Percentiles rank a stretch among this genome's conserved stretches.
Evolutionary conservation across 1,140 invertebrate species (phyloP).

Genomic region (Monomorium pharaonis): DNA sequence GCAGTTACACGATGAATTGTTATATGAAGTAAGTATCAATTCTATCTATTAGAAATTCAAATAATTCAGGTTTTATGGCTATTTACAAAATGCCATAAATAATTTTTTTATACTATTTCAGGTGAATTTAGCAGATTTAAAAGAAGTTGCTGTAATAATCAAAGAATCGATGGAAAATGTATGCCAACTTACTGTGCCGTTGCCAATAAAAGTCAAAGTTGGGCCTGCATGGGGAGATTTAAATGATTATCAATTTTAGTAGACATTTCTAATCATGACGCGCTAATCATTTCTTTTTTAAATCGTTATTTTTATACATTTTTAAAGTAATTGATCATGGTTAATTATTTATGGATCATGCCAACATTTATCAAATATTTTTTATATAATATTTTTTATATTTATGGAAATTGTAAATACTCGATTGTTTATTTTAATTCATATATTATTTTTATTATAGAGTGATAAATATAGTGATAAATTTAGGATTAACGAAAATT

Average conservation of each 20-base stretch:
- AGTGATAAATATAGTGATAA: neutral
- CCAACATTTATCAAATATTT: conserved; percentile 17
- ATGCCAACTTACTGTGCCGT: conserved; percentile 89
- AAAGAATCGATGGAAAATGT: conserved; percentile 93
- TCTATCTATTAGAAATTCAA: neutral
- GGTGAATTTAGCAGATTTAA: conserved; percentile 85
- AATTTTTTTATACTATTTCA: conserved; percentile 59
- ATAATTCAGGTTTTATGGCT: neutral
- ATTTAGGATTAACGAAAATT: conserved; percentile 10
- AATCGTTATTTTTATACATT: conserved; percentile 22
- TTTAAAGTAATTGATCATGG: conserved; percentile 14
- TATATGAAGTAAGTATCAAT: conserved; percentile 93
- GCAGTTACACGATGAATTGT: conserved; percentile 98
- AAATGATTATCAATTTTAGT: conserved; percentile 81
- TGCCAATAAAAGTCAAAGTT: conserved; percentile 94
- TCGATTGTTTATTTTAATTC: conserved; percentile 28
- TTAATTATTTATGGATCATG: conserved; percentile 22
- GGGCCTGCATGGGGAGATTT: conserved; percentile 93
- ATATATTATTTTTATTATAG: conserved; percentile 9
- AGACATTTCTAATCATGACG: neutral
- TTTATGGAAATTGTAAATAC: conserved; percentile 31
- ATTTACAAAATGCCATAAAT: neutral
- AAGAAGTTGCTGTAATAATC: conserved; percentile 88
- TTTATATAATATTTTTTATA: conserved; percentile 38
- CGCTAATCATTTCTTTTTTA: neutral